Evolutionary conservation across 2,888 invertebrate genomes (phyloP), one percentile per base, ranked within the genome.

Genomic region (Nineta flava): DNA sequence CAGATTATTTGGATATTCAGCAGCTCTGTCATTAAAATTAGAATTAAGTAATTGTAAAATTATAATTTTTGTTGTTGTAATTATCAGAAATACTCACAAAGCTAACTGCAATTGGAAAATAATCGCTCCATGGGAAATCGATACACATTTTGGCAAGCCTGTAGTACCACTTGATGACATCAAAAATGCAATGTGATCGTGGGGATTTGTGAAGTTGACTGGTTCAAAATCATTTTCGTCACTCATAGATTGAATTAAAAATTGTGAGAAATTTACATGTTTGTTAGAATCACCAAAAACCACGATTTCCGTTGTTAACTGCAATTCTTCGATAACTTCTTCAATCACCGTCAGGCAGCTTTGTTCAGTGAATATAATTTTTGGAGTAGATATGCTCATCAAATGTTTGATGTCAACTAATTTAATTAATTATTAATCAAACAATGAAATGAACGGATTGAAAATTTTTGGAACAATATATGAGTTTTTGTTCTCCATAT

Each of bases 111-210:
- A 38, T 15, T 38, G 38, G 15, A 15, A 5, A 4, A 38, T 19
- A 6, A 48, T n/a, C 15, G 80, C 81, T 49, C 68, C 63, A 61
- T 81, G 77, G 4, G 77, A 75, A 42, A 81, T 61, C 64, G 74
- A 69, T 2, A 81, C 79, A 32, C 78, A 80, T 64, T 82, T 82
- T 1, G 81, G 77, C 57, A 80, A 62, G 1, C 83, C 83, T 15
- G 76, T 76, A 0, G 83, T 83, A 43, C 83, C 83, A 50, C 82
- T 81, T 34, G 82, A 83, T 62, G 76, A 80, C 52, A 81, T 47
- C 21, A 62, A 57, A 21, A 59, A 56, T 4, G 60, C 59, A 1
- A 59, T 54, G 6, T 48, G 41, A 9, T 48, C 48, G 10, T 40
- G 26, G 7, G 48, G 40, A 26, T 48, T 21, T 17, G 17, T 21